These are phyloP conservation scores for Xenopus tropicalis DNA, from an alignment of 2,113 vertebrate genomes.

Conservation along the genomic window UCB_Xtro_10.0 CM004448.2:57370501-57371000, in stretches of 20 bases:
- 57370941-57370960: slow-evolving; percentile 83
- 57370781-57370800: slow-evolving; percentile 80
- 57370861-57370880: slow-evolving; percentile 82
- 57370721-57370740: slow-evolving; percentile 84
- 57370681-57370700: slow-evolving; percentile 85
- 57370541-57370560: slow-evolving; percentile 86
- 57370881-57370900: slow-evolving; percentile 88
- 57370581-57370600: slow-evolving; percentile 46
- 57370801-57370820: slow-evolving; percentile 92
- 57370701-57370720: slow-evolving; percentile 73
- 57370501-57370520: slow-evolving; percentile 85
- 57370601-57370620: slow-evolving; percentile 55
- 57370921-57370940: slow-evolving; percentile 89
- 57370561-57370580: slow-evolving; percentile 69
- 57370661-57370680: slow-evolving; percentile 77
- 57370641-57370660: slow-evolving; percentile 63
- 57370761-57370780: slow-evolving; percentile 87
- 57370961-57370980: slow-evolving; percentile 73
- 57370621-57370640: slow-evolving; percentile 53
- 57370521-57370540: slow-evolving; percentile 83
- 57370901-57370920: slow-evolving; percentile 84
- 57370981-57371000: slow-evolving; percentile 76
- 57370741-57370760: slow-evolving; percentile 95
- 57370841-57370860: slow-evolving; percentile 78
- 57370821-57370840: slow-evolving; percentile 89